Evolutionary conservation across 2,888 invertebrate species (phyloP).

Genomic region (Hypomecis punctinalis): DNA sequence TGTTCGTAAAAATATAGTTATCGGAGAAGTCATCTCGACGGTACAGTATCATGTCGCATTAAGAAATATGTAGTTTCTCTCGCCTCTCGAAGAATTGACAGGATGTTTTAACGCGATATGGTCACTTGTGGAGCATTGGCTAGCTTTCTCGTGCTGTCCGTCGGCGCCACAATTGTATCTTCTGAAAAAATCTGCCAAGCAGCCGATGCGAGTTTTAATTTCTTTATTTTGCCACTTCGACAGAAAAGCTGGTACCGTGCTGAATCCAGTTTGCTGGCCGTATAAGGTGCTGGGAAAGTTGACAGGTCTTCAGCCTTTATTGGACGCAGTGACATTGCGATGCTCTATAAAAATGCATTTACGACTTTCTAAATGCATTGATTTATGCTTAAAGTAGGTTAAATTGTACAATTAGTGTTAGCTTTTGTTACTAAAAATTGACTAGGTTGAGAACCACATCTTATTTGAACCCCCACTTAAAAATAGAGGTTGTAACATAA

Average conservation of each 20-base stretch:
- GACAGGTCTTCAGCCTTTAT: slow-evolving; percentile 43
- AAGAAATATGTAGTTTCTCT: slow-evolving; percentile 7
- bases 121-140: background rate
- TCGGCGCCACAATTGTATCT: background rate
- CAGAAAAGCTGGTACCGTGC: background rate
- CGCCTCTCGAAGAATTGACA: slow-evolving; percentile 1
- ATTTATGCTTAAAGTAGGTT: slow-evolving; percentile 32
- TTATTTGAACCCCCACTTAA: no score
- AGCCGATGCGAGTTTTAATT: background rate
- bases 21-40: background rate
- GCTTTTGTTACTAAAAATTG: no score
- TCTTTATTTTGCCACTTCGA: background rate
- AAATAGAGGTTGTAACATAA: no score
- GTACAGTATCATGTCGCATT: slow-evolving; percentile 10
- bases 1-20: slow-evolving; percentile 18
- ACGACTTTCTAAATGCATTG: slow-evolving; percentile 52
- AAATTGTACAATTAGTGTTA: no score
- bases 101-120: slow-evolving; percentile 11
- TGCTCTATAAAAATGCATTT: slow-evolving; percentile 47
- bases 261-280: slow-evolving; percentile 37
- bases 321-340: slow-evolving; percentile 42
- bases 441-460: no score
- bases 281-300: slow-evolving; percentile 41
- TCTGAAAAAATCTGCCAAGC: background rate
- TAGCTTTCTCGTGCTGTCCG: background rate